Conservation (phyloP, 23 tunicate species). For the Diplosoma virens region DNA sequence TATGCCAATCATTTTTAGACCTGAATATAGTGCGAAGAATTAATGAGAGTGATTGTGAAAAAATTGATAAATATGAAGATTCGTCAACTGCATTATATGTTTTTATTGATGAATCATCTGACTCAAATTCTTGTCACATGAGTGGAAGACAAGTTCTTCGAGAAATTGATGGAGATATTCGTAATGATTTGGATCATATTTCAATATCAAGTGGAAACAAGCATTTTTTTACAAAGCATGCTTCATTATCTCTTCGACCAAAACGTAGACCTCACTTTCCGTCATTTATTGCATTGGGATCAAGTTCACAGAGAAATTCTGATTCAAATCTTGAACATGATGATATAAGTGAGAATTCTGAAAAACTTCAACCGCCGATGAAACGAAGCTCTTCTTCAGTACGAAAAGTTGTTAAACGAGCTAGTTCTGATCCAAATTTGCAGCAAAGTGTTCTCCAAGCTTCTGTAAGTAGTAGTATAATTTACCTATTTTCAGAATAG, state of each 20-base stretch:
- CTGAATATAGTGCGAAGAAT: conserved; percentile 27
- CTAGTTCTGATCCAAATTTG: conserved; percentile 64
- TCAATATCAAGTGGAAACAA: conserved; percentile 26
- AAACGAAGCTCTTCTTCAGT: conserved; percentile 50
- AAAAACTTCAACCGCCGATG: conserved; percentile 20
- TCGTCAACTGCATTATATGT: conserved; percentile 66
- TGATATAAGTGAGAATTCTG: conserved; percentile 12
- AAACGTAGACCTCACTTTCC: conserved; percentile 42
- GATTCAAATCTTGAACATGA: not conserved
- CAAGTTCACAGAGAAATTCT: not conserved
- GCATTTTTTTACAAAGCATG: conserved; percentile 13
- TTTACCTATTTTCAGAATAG: not conserved
- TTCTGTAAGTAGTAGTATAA: conserved; percentile 28
- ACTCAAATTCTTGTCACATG: not conserved
- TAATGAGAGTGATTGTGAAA: conserved; percentile 30
- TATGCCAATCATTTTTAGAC: conserved; percentile 76
- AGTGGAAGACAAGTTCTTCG: conserved; percentile 31
- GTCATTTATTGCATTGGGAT: conserved; percentile 18
- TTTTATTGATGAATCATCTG: conserved; percentile 20
- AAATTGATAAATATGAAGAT: conserved; percentile 59
- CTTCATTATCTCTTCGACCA: conserved; percentile 15
- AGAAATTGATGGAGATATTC: conserved; percentile 46
- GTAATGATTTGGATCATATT: conserved; percentile 49
- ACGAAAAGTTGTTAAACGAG: conserved; percentile 50
- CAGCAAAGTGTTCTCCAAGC: conserved; percentile 14